Base-by-base conservation (phyloP, 2,888 invertebrate species). In the Chrysodeixis includens region DNA sequence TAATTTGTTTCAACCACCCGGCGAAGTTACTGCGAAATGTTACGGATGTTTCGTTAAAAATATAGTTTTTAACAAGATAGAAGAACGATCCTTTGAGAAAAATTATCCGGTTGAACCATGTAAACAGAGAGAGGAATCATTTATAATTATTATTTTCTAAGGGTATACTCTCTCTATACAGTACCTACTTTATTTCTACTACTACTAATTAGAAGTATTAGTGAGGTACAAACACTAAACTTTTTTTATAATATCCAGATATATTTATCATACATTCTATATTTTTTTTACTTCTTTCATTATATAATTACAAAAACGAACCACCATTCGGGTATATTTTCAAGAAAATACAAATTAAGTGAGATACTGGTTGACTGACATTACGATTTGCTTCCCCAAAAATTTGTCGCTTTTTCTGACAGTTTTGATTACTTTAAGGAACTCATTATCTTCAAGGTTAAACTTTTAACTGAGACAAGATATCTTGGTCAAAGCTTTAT, bases 1-100 rank as follows among this genome's bases (percentile, higher is more conserved):
- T 79, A 79, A 80, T 76, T 78, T 80, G 78, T 44, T 63, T 62
- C 46, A 66, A 46, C 40, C 35, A 66, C 60, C 62, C 22, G 46
- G 46, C 46, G 4, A 49, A 49, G 46, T 49, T 49, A 20, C 46
- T 54, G 59, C 16, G 40, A 75, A 63, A 57, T 46, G 56, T 57
- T 46, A 18, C 30, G 18, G 16, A 46, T 26, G 16, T 46, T 12
- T 57, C 30, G 44, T 30, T n/a, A 6, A 46, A 18, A 26, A 5
- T 6, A 32, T 32, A 20, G 14, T 22, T 51, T 18, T 22, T 22
- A 30, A 30, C 9, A 16, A 54, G 30, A n/a, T 52, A 30, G 26
- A 26, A 26, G n/a, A 30, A 52, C 14, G 20, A 49, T 18, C 18
- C 10, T 18, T 49, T 49, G 18, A 49, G 18, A 49, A 2, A 9